A percentile compares a stretch with the other conserved stretches of the same genome.
phyloP scores from a whole-genome alignment of 2,888 invertebrate genomes.

The Leptarthrus brevirostris region DNA sequence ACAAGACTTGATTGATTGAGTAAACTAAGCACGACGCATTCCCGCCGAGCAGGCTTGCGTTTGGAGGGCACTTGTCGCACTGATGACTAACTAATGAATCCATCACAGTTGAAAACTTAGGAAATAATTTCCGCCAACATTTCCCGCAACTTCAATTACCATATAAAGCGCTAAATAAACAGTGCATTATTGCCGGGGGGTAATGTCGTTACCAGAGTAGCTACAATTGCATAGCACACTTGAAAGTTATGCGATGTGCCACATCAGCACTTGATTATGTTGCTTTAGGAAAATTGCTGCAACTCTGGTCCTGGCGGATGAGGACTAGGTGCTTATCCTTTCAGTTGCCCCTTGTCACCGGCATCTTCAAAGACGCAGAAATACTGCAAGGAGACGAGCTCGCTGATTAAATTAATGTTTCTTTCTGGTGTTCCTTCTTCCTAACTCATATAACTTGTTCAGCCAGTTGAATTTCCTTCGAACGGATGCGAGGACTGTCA shows the following conservation, averaged over 20 bases:
- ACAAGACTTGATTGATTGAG: conserved; percentile 18
- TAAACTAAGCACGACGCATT: background rate
- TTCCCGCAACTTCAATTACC: conserved; percentile 24
- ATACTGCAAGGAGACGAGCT: background rate
- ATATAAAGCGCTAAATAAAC: conserved; percentile 28
- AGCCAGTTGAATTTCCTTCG: background rate
- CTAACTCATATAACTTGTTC: background rate
- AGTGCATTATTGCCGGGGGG: conserved; percentile 25
- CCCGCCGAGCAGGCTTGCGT: background rate
- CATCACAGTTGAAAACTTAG: conserved; percentile 20
- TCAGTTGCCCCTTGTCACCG: no score
- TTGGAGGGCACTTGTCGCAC: conserved; percentile 25
- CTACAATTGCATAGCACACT: background rate
- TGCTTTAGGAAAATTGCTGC: background rate
- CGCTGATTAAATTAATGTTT: conserved; percentile 16
- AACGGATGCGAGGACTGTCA: conserved; percentile 10
- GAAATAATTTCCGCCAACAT: conserved; percentile 27
- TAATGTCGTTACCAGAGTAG: background rate
- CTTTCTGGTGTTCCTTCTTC: background rate
- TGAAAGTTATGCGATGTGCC: background rate
- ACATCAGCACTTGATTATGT: conserved; percentile 10
- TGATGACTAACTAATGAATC: conserved; percentile 36
- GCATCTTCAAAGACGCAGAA: background rate
- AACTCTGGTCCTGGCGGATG: background rate
- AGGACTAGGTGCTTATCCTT: background rate